phyloP scores from a whole-genome alignment of 2,797 vertebrate genomes.

The Neoniphon sammara region DNA sequence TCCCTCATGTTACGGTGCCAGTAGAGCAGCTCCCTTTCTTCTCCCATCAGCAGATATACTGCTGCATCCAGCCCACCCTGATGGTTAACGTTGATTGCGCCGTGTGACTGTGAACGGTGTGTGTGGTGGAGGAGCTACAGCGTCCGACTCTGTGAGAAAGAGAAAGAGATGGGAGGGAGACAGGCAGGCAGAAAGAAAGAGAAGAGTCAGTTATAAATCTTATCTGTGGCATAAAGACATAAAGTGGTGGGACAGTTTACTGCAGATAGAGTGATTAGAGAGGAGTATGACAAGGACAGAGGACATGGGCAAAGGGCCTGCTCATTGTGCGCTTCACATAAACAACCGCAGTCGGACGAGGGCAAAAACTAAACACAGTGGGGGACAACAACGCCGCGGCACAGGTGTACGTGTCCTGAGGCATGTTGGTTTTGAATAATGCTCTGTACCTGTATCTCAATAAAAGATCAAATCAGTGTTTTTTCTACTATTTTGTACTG shows the following conservation, averaged over 20 bases:
- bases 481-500: slow-evolving; percentile 22
- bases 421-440: slow-evolving; percentile 72
- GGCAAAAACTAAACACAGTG: slow-evolving; percentile 77
- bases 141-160: slow-evolving; percentile 29
- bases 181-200: slow-evolving; percentile 27
- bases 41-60: slow-evolving; percentile 64
- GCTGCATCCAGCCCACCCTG: slow-evolving; percentile 47
- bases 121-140: slow-evolving; percentile 9
- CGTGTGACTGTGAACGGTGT: slow-evolving; percentile 15
- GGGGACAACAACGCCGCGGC: slow-evolving; percentile 57
- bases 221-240: slow-evolving; percentile 71
- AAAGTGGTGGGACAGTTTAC: slow-evolving; percentile 77
- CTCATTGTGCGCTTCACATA: slow-evolving; percentile 80
- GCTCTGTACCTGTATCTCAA: slow-evolving; percentile 33
- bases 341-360: slow-evolving; percentile 77
- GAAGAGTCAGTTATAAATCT: slow-evolving; percentile 47
- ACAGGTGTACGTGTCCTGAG: slow-evolving; percentile 80
- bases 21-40: slow-evolving; percentile 65
- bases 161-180: slow-evolving; percentile 17
- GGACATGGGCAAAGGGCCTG: slow-evolving; percentile 59
- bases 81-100: slow-evolving; percentile 59
- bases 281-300: slow-evolving; percentile 60
- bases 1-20: slow-evolving; percentile 75
- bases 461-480: slow-evolving; percentile 15
- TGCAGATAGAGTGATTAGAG: slow-evolving; percentile 79